Evolutionary conservation across 2,113 vertebrate genomes (phyloP).

Genomic region (Eudyptes chrysolophus): DNA sequence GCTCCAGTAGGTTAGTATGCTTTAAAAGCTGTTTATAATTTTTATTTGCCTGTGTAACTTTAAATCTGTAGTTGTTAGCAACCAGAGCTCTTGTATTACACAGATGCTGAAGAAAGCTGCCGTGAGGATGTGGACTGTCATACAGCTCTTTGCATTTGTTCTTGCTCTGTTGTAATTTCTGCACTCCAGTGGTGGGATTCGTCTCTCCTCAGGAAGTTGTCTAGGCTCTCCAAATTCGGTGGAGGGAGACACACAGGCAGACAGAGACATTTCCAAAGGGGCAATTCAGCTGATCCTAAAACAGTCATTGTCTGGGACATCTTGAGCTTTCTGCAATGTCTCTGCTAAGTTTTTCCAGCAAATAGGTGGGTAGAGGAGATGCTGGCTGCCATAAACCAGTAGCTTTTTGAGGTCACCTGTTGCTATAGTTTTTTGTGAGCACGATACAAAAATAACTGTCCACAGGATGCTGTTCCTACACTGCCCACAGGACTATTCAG

Average conservation of each 20-base stretch:
- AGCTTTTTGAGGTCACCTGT: neutral
- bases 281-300: neutral
- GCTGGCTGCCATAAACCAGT: neutral
- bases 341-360: neutral
- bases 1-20: neutral
- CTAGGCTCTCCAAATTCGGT: neutral
- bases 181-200: neutral
- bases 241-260: neutral
- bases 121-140: neutral
- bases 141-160: neutral
- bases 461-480: neutral
- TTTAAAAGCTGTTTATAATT: neutral
- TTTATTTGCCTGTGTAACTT: neutral
- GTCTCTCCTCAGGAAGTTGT: neutral
- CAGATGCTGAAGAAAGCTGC: neutral
- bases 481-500: neutral
- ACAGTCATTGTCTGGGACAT: neutral
- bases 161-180: neutral
- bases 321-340: neutral
- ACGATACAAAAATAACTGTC: neutral
- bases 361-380: neutral
- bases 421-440: neutral
- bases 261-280: neutral
- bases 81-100: neutral
- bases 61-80: neutral